These are phyloP conservation scores for Erythrocercus mccallii DNA, from an alignment of 2,113 vertebrate species.

Conservation along the genomic window DNA sequence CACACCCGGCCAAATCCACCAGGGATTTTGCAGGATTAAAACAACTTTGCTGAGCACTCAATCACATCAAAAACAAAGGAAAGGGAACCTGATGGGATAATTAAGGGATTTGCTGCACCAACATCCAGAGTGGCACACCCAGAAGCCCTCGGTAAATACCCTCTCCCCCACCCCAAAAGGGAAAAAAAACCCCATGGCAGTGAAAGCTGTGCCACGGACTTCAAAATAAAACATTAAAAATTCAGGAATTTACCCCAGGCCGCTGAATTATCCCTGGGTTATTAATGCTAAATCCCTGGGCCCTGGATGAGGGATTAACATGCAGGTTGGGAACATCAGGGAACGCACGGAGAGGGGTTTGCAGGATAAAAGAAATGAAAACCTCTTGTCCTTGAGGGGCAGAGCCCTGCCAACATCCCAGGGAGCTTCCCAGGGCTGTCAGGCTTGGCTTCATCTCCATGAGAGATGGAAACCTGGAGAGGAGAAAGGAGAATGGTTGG, in stretches of 20 bases:
- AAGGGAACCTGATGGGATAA: conserved; percentile 2
- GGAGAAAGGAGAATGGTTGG: background rate
- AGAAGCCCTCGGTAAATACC: background rate
- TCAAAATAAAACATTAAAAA: background rate
- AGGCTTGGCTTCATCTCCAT: background rate
- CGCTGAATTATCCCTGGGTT: background rate
- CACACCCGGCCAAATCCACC: background rate
- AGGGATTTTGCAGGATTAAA: conserved; percentile 26
- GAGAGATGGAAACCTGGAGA: background rate
- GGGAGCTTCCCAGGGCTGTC: background rate
- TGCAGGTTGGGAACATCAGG: background rate
- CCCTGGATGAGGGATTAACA: background rate
- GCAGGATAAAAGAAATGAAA: background rate
- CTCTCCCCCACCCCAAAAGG: background rate
- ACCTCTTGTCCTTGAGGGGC: background rate
- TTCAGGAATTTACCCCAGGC: background rate
- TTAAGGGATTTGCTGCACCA: conserved; percentile 13
- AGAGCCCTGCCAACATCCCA: background rate
- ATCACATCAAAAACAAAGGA: background rate
- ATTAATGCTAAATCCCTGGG: background rate
- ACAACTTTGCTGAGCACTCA: background rate
- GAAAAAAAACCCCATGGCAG: background rate
- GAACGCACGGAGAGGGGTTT: rapidly evolving
- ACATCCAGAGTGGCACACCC: background rate
- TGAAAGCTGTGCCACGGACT: background rate